phyloP scores from a whole-genome alignment of 2,113 vertebrate genomes.

The Natator depressus region DNA sequence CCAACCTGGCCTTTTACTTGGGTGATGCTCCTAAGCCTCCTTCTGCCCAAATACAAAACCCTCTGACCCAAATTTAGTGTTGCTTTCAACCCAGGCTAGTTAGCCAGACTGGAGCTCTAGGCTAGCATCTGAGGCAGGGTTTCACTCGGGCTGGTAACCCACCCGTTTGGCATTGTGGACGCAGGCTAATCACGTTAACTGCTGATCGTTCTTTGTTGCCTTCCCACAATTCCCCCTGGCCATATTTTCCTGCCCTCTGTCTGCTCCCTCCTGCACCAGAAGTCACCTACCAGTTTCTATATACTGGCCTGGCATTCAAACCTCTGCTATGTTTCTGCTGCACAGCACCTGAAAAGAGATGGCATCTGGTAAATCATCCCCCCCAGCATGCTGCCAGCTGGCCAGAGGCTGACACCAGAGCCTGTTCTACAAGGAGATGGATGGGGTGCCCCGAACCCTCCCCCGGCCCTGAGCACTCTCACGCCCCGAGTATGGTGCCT shows the following conservation, averaged over 20 bases:
- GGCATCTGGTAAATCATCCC: neutral
- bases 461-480: neutral
- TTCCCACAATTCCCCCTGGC: neutral
- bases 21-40: neutral
- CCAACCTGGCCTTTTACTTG: neutral
- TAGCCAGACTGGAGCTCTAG: too few species aligned
- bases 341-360: neutral
- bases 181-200: neutral
- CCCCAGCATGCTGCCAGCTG: neutral
- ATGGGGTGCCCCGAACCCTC: too few species aligned
- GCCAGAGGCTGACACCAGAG: neutral
- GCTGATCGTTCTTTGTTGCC: neutral
- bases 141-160: neutral
- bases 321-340: neutral
- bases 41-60: too few species aligned
- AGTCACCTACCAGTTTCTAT: neutral
- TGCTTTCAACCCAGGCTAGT: too few species aligned
- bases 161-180: neutral
- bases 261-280: neutral
- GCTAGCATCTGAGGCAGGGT: too few species aligned
- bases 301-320: neutral
- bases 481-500: neutral
- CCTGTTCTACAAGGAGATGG: too few species aligned
- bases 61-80: too few species aligned
- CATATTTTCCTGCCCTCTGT: neutral